These are phyloP conservation scores for Oxygymnocypris stewartii DNA, from an alignment of 2,113 vertebrate genomes.

Conservation along the genomic window DNA sequence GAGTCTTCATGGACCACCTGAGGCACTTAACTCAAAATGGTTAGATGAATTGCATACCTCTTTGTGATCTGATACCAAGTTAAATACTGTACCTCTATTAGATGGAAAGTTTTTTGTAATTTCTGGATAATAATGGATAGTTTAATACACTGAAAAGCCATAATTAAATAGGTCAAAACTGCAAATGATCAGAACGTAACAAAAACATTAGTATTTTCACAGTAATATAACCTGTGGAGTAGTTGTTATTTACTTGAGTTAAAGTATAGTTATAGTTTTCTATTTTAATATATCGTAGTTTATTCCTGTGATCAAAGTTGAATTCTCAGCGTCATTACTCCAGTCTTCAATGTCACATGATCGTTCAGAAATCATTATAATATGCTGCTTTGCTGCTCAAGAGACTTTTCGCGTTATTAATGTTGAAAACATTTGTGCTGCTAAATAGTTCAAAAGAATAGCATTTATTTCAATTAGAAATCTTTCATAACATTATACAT, in stretches of 20 bases:
- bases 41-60: no score
- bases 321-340: background rate
- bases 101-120: no score
- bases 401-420: background rate
- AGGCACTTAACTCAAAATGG: background rate
- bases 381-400: background rate
- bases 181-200: background rate
- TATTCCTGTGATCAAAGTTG: background rate
- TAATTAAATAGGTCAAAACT: background rate
- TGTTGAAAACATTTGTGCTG: background rate
- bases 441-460: no score
- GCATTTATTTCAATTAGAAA: no score
- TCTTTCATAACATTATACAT: no score
- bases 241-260: background rate
- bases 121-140: background rate
- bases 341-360: background rate
- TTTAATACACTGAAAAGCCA: background rate
- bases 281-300: background rate
- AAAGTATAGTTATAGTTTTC: no score
- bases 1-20: background rate
- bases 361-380: background rate
- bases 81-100: no score
- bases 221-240: background rate
- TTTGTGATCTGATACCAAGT: no score
- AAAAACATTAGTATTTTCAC: no score